Percentiles rank a stretch among this genome's conserved stretches.
Conservation (phyloP, 2,797 vertebrate species). For the Sciaenops ocellatus region DNA sequence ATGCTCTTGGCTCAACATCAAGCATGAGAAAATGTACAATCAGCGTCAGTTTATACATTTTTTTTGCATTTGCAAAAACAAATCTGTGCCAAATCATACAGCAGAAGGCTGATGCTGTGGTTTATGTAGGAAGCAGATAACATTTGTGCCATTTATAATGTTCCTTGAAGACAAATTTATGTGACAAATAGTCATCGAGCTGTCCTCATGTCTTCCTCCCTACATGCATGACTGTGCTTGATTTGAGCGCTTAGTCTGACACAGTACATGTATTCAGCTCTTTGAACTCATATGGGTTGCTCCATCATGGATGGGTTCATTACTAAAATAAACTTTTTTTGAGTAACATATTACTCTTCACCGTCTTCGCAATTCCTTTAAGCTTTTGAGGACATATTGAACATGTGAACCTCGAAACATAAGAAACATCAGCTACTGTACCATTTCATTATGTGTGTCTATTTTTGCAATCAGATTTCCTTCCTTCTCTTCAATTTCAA, state of each 20-base stretch:
- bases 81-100: slow-evolving; percentile 11
- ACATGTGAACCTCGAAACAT: slow-evolving; percentile 5
- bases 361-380: background rate
- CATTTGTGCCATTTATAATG: slow-evolving; percentile 5
- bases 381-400: background rate
- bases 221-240: background rate
- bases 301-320: background rate
- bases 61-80: background rate
- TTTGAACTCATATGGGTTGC: background rate
- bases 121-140: background rate
- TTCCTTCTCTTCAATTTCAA: background rate
- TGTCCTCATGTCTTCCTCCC: background rate
- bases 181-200: background rate
- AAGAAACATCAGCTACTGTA: background rate
- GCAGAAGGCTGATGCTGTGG: background rate
- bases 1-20: background rate
- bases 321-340: background rate
- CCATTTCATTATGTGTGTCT: background rate
- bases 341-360: background rate
- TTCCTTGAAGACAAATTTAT: slow-evolving; percentile 19
- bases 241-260: slow-evolving; percentile 9
- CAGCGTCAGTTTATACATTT: background rate
- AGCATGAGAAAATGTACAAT: background rate
- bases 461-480: background rate
- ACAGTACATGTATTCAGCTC: background rate